Percentiles rank a stretch among this genome's conserved stretches.
These are phyloP conservation scores for Odontomyia ornata DNA, from an alignment of 2,888 invertebrate genomes.

Conservation along the genomic window DNA sequence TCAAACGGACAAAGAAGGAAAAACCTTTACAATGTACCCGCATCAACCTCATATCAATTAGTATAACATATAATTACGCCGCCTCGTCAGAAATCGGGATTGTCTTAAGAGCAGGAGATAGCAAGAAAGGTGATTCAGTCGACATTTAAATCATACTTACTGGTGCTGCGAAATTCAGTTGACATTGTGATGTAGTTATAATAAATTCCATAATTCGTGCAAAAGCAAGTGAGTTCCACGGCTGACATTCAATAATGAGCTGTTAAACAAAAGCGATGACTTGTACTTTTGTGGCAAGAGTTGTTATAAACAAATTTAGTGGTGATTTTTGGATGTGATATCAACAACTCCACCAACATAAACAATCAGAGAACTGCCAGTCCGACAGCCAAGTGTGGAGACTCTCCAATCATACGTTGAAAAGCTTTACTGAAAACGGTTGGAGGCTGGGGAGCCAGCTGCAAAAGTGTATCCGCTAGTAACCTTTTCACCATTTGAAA, in stretches of 20 bases:
- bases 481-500: too few species aligned
- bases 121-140: constrained; percentile 83
- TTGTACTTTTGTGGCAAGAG: constrained; percentile 87
- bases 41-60: constrained; percentile 89
- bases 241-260: constrained; percentile 67
- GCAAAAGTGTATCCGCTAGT: too few species aligned
- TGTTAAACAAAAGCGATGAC: constrained; percentile 74
- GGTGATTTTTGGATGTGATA: too few species aligned
- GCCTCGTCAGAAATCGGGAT: constrained; percentile 80
- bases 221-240: constrained; percentile 80
- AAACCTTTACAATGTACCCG: too few species aligned
- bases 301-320: constrained; percentile 86
- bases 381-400: too few species aligned
- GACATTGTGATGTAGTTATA: constrained; percentile 93
- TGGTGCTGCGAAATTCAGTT: constrained; percentile 89
- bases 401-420: too few species aligned
- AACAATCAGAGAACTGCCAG: too few species aligned
- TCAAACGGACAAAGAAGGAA: too few species aligned
- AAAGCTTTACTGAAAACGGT: too few species aligned
- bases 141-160: constrained; percentile 92
- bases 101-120: constrained; percentile 83
- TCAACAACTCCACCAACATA: too few species aligned
- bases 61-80: constrained; percentile 82
- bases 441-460: too few species aligned
- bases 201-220: constrained; percentile 82